Evolutionary conservation across 2,797 vertebrate species (phyloP), one percentile per base, ranked within the genome.

Genomic region (Decapterus maruadsi): DNA sequence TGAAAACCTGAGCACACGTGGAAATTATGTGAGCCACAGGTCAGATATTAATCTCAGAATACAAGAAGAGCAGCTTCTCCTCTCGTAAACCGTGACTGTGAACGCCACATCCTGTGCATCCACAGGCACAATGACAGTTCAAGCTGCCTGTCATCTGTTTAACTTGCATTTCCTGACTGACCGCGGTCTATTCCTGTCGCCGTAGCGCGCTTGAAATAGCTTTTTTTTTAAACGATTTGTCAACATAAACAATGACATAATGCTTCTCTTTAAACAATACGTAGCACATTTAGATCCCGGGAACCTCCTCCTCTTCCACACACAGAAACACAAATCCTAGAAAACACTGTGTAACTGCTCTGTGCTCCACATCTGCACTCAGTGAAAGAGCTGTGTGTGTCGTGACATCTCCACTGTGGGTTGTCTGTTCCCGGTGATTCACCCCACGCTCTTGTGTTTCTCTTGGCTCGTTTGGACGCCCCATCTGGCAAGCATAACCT

Each of bases 401-500:
- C 20, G 38, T 77, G 84, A 82, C 80, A 54, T 89, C 87, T 65
- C 62, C 73, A 53, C 76, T 38, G 67, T 20, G 46, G 71, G 68
- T 57, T 76, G 82, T 86, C 82, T 81, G 70, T 70, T 85, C 78
- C 80, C 17, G 17, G 68, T 71, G 75, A 77, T 84, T 72, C 76
- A 72, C 76, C 59, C 80, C 38, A 75, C 6, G 57, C 68, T 64
- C 68, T 81, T 81, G 59, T 90, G 87, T 89, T 93, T 88, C 76
- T 87, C 60, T 92, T 92, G 90, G 90, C 89, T 57, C 26, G 0
- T 72, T 68, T n/a, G 29, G 65, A 72, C 22, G 81, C 72, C 64
- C 91, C 90, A 92, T 93, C 92, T 94, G 93, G 86, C 80, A 45
- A 67, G 56, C 79, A 84, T 82, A 87, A 87, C 78, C 75, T 57